These are phyloP conservation scores for Mustelus asterias DNA, from an alignment of 2,113 vertebrate genomes.

Conservation along the genomic window DNA sequence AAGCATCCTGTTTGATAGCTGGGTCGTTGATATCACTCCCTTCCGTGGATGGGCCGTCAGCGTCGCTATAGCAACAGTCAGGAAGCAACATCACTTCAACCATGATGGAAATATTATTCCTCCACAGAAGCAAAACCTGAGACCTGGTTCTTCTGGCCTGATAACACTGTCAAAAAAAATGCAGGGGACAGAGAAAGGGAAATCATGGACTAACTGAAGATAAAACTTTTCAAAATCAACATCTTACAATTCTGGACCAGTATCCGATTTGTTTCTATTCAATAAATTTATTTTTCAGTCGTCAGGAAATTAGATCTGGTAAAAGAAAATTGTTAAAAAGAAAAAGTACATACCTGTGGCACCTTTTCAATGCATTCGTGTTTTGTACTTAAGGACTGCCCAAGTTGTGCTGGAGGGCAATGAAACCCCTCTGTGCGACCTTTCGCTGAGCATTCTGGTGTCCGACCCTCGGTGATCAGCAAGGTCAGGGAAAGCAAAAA, in stretches of 20 bases:
- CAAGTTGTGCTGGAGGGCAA: constrained; percentile 88
- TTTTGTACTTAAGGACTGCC: constrained; percentile 69
- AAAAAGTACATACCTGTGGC: constrained; percentile 70
- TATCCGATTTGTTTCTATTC: neutral
- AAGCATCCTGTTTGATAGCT: constrained; percentile 87
- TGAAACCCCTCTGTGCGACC: constrained; percentile 91
- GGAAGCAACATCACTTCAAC: constrained; percentile 96
- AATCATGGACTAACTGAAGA: neutral
- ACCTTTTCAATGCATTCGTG: constrained; percentile 92
- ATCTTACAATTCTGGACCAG: neutral
- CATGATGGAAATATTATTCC: constrained; percentile 94
- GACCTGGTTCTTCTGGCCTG: constrained; percentile 88
- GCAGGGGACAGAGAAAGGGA: neutral
- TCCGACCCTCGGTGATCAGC: constrained; percentile 93
- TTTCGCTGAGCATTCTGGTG: constrained; percentile 87
- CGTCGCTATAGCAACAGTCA: constrained; percentile 94
- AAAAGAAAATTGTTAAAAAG: neutral
- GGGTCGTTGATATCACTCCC: constrained; percentile 84
- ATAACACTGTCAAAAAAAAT: constrained; percentile 66
- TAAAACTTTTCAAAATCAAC: neutral
- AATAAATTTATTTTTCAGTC: neutral
- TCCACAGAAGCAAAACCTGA: constrained; percentile 87
- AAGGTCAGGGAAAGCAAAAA: constrained; percentile 91
- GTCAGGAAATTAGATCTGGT: neutral
- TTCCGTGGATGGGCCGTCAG: constrained; percentile 76